Conservation (phyloP, 2,797 vertebrate species). For the Fundulus diaphanus region DNA sequence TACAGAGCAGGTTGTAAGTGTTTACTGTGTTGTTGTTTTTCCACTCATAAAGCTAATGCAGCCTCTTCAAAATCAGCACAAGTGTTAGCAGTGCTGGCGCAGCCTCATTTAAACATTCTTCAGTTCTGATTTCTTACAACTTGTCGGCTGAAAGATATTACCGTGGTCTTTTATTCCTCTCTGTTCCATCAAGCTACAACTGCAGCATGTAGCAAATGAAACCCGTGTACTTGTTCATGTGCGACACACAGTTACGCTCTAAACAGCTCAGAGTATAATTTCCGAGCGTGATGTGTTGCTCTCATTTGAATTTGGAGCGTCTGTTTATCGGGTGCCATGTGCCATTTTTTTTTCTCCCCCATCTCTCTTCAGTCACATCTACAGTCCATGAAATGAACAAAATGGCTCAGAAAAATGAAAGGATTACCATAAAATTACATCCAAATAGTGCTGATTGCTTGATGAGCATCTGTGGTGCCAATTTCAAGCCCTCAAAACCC, state of each 20-base stretch:
- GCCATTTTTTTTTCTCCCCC: slow-evolving; percentile 37
- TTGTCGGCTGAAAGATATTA: slow-evolving; percentile 1
- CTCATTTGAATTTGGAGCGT: slow-evolving; percentile 49
- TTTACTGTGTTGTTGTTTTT: slow-evolving; percentile 51
- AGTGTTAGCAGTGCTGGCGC: slow-evolving; percentile 17
- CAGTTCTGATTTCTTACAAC: background rate
- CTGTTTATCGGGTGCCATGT: slow-evolving; percentile 40
- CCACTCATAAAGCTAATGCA: slow-evolving; percentile 25
- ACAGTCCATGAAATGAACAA: slow-evolving; percentile 70
- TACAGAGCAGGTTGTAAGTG: slow-evolving; percentile 16
- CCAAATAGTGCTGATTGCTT: slow-evolving; percentile 67
- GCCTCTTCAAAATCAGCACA: slow-evolving; percentile 39
- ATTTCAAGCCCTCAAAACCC: slow-evolving; percentile 67
- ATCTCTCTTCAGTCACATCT: slow-evolving; percentile 47
- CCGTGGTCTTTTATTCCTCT: background rate
- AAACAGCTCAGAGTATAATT: slow-evolving; percentile 27
- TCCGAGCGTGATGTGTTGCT: slow-evolving; percentile 16
- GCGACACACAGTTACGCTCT: slow-evolving; percentile 41
- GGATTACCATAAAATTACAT: slow-evolving; percentile 77
- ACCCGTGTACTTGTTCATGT: slow-evolving; percentile 38
- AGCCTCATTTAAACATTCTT: slow-evolving; percentile 18
- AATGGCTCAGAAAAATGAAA: slow-evolving; percentile 65
- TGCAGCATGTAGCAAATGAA: slow-evolving; percentile 49
- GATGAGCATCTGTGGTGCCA: slow-evolving; percentile 70
- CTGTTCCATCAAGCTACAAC: slow-evolving; percentile 26